Conservation (phyloP, 2,797 vertebrate species). For the Clarias pachynema region DNA sequence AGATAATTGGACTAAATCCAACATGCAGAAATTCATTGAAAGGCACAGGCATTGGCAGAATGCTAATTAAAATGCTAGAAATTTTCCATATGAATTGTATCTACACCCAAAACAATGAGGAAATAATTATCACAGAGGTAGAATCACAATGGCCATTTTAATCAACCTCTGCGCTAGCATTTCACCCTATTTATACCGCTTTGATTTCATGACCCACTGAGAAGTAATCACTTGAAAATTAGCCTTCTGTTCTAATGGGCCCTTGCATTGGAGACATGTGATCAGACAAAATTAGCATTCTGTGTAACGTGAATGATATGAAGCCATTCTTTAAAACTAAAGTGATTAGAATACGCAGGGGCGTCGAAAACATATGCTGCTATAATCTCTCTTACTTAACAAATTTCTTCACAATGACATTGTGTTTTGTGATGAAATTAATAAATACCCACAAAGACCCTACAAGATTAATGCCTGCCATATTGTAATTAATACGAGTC, state of each 20-base stretch:
- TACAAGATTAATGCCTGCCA: background rate
- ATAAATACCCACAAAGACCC: background rate
- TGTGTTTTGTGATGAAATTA: background rate
- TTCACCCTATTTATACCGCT: constrained; percentile 85
- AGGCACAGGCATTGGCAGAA: constrained; percentile 71
- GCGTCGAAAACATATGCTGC: background rate
- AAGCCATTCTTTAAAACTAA: constrained; percentile 67
- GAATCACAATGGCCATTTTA: constrained; percentile 84
- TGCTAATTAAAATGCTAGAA: constrained; percentile 79
- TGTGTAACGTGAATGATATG: constrained; percentile 72
- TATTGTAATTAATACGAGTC: background rate
- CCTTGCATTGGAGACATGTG: constrained; percentile 70
- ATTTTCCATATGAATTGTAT: constrained; percentile 81
- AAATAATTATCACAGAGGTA: constrained; percentile 86
- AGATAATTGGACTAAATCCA: constrained; percentile 58
- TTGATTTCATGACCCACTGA: constrained; percentile 82
- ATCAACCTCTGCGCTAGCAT: constrained; percentile 82
- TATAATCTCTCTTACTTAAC: background rate
- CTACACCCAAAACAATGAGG: constrained; percentile 80
- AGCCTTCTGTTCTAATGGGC: constrained; percentile 76
- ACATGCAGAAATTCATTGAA: constrained; percentile 59
- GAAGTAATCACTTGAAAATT: constrained; percentile 89
- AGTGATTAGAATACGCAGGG: constrained; percentile 63
- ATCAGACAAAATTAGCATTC: constrained; percentile 76
- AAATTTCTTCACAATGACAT: background rate